A percentile compares a stretch with the other conserved stretches of the same genome.
Evolutionary conservation across 2,888 invertebrate genomes (phyloP).

Genomic region (Amphipyra tragopoginis): DNA sequence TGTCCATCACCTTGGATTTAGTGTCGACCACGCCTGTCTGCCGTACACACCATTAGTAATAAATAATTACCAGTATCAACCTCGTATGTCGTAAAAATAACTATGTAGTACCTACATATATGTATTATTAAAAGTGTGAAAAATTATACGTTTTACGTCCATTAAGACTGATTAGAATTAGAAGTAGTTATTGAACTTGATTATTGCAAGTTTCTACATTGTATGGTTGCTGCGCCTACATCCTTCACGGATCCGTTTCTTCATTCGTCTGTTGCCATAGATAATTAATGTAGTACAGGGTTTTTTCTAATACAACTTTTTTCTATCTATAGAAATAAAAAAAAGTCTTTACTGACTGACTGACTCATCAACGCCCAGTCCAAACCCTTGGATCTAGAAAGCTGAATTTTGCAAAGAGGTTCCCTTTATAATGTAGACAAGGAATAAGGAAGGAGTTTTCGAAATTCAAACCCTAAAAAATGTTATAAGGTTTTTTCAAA

Average conservation of each 20-base stretch:
- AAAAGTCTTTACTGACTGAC: too few relatives aligned
- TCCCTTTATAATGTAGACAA: too few relatives aligned
- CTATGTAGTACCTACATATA: constrained; percentile 12
- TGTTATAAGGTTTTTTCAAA: too few relatives aligned
- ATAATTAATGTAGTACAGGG: too few relatives aligned
- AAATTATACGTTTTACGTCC: constrained; percentile 49
- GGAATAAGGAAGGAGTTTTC: too few relatives aligned
- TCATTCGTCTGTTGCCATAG: background rate
- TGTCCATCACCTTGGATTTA: constrained; percentile 48
- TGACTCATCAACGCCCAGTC: too few relatives aligned
- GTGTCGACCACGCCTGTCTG: constrained; percentile 30
- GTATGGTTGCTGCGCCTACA: constrained; percentile 26
- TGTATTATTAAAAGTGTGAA: constrained; percentile 52
- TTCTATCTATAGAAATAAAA: too few relatives aligned
- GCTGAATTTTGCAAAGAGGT: too few relatives aligned
- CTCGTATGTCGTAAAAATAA: constrained; percentile 48
- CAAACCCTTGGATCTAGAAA: too few relatives aligned
- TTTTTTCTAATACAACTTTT: too few relatives aligned
- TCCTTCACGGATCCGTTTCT: constrained; percentile 19
- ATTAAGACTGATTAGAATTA: constrained; percentile 43
- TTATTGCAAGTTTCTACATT: constrained; percentile 34
- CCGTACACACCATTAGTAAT: constrained; percentile 19
- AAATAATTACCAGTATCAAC: constrained; percentile 38
- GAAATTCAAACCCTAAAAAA: too few relatives aligned
- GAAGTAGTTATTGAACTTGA: constrained; percentile 33